Evolutionary conservation across 92 coral and sea anemone species (phyloP).

Genomic region (Porites cylindrica): DNA sequence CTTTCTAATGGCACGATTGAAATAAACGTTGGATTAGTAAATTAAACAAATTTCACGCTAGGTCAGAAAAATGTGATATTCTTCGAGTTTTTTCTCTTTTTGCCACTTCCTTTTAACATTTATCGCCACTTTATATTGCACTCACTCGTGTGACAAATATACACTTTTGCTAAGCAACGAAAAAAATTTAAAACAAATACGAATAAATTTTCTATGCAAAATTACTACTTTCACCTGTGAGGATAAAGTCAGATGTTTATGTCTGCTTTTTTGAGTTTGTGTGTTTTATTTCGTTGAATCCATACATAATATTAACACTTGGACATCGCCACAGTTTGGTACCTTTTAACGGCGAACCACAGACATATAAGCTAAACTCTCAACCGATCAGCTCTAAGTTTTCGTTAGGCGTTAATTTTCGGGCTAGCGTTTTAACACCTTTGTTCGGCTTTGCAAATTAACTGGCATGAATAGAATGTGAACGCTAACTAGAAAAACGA

Average conservation of each 20-base stretch:
- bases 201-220: background rate
- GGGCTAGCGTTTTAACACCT: conserved; percentile 8
- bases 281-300: too few species aligned
- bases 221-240: background rate
- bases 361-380: too few species aligned
- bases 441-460: background rate
- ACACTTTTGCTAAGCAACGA: background rate
- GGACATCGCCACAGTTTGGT: background rate
- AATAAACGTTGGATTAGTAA: background rate
- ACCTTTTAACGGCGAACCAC: background rate
- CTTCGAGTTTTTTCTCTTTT: background rate
- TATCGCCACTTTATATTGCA: background rate
- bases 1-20: background rate
- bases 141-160: background rate
- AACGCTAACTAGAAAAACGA: background rate
- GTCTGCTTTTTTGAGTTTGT: background rate
- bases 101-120: background rate
- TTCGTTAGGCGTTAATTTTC: background rate
- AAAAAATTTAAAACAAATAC: background rate
- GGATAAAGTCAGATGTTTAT: background rate
- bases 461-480: background rate
- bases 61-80: background rate
- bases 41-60: conserved; percentile 8
- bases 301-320: background rate
- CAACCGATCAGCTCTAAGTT: background rate